Percentiles rank a stretch among this genome's conserved stretches.
Conservation (phyloP, 2,113 vertebrate genomes). For the Bettongia penicillata region DNA sequence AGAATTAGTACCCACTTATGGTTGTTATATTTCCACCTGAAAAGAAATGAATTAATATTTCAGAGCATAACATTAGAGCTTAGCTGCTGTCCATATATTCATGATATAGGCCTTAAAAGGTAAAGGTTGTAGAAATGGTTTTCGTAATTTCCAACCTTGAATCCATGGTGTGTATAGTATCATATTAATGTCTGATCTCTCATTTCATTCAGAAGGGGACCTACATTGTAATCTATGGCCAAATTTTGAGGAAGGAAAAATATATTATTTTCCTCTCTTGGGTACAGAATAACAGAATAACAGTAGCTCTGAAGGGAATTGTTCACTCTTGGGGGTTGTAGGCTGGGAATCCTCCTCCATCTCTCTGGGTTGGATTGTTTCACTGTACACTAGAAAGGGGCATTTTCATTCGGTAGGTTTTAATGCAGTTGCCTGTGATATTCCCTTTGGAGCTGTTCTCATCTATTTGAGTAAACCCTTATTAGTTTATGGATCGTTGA, state of each 20-base stretch:
- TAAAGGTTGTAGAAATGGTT: neutral
- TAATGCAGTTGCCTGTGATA: neutral
- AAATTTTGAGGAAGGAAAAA: neutral
- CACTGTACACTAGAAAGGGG: neutral
- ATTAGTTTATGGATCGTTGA: neutral
- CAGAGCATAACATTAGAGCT: neutral
- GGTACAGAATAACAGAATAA: neutral
- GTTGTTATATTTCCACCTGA: slow-evolving; percentile 34
- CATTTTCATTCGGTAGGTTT: neutral
- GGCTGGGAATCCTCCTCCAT: neutral
- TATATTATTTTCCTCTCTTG: neutral
- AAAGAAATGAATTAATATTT: slow-evolving; percentile 15
- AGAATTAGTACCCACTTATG: slow-evolving; percentile 10
- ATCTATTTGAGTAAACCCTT: neutral
- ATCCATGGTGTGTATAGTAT: neutral
- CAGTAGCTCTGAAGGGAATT: neutral
- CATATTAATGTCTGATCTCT: slow-evolving; percentile 8
- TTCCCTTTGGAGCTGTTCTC: neutral
- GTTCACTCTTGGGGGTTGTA: neutral
- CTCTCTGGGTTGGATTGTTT: neutral
- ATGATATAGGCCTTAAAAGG: slow-evolving; percentile 40
- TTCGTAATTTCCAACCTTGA: slow-evolving; percentile 42
- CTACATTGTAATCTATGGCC: neutral
- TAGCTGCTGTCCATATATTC: neutral
- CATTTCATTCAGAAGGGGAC: neutral